phyloP scores from a whole-genome alignment of 2,113 vertebrate genomes.

The Manacus vitellinus region DNA sequence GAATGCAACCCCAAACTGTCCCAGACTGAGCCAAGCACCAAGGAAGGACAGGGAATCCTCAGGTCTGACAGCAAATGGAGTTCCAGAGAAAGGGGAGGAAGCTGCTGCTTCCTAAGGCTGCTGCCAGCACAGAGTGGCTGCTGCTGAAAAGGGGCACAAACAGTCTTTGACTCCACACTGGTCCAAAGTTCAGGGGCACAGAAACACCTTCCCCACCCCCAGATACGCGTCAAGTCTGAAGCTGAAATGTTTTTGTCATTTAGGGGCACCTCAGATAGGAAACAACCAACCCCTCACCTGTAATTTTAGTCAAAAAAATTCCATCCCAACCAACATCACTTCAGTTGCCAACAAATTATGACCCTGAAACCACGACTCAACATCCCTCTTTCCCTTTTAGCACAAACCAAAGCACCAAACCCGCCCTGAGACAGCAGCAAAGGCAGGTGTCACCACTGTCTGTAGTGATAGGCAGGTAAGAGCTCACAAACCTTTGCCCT shows the following conservation, averaged over 20 bases:
- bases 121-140: not conserved
- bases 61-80: not conserved
- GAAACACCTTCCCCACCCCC: not conserved
- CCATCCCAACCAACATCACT: rapidly evolving
- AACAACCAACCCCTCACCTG: not conserved
- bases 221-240: not conserved
- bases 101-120: not conserved
- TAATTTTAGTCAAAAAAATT: not conserved
- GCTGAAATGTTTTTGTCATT: not conserved
- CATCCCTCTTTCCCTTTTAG: not conserved
- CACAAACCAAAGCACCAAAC: not conserved
- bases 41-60: not conserved
- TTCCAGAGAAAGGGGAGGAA: not conserved
- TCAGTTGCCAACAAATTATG: rapidly evolving
- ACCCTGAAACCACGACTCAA: not conserved
- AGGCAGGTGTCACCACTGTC: not conserved
- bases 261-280: not conserved
- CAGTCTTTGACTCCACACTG: not conserved
- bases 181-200: slow-evolving; percentile 33
- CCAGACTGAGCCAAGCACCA: not conserved
- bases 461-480: not conserved
- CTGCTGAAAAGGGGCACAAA: not conserved
- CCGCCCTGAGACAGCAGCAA: not conserved
- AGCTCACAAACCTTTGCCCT: slow-evolving; percentile 61
- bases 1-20: not conserved